Conservation (phyloP, 1,140 invertebrate species). For the Riptortus pedestris region DNA sequence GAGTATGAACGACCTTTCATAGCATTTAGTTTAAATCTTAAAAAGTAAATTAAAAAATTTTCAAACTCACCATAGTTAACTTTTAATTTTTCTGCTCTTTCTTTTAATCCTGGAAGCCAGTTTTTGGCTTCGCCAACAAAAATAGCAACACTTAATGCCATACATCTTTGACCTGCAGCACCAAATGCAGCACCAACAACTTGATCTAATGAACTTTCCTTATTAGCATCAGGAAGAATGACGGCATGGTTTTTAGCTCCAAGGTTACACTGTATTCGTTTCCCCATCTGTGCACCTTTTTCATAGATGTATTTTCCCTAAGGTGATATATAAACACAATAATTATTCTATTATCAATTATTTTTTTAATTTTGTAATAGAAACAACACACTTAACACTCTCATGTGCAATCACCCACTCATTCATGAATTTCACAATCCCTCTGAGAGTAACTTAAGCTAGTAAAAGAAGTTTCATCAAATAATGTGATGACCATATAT, state of each 20-base stretch:
- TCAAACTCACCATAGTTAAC: slow-evolving; percentile 66
- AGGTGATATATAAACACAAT: no score
- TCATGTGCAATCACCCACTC: no score
- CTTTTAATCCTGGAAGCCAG: slow-evolving; percentile 89
- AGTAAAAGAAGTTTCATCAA: no score
- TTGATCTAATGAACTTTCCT: slow-evolving; percentile 89
- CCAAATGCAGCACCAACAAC: slow-evolving; percentile 94
- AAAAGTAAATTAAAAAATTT: neutral
- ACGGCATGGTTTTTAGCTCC: slow-evolving; percentile 99
- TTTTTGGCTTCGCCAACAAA: slow-evolving; percentile 89
- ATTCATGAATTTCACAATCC: no score
- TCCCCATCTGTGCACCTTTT: slow-evolving; percentile 77
- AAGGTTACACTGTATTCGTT: slow-evolving; percentile 97
- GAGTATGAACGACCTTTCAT: neutral
- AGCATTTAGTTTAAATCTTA: neutral
- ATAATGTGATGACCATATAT: no score
- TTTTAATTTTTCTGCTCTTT: slow-evolving; percentile 76
- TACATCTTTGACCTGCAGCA: slow-evolving; percentile 87
- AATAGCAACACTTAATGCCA: slow-evolving; percentile 94
- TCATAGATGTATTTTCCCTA: slow-evolving; percentile 94
- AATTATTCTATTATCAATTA: neutral
- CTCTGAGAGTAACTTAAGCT: no score
- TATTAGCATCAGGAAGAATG: slow-evolving; percentile 93
- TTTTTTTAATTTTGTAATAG: no score
- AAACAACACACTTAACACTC: no score